These are phyloP conservation scores for Phenacoccus solenopsis DNA, from an alignment of 1,140 invertebrate genomes.

Conservation along the genomic window DNA sequence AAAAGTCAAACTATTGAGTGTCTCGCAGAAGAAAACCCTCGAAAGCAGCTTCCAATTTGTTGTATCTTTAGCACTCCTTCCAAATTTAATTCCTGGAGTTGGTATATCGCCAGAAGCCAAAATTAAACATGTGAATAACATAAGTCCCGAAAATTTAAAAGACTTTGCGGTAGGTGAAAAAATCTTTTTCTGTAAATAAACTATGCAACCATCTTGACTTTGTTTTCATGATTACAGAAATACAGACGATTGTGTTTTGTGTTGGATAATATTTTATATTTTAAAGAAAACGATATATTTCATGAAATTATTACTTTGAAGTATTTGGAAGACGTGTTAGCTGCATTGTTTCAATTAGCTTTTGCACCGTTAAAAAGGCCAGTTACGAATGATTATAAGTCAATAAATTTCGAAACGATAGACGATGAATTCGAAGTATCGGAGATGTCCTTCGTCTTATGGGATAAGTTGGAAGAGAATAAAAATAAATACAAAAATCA, in stretches of 20 bases:
- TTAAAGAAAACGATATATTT: constrained; percentile 33
- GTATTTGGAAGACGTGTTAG: constrained; percentile 41
- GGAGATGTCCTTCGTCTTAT: not conserved
- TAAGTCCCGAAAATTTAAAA: not conserved
- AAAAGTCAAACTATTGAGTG: constrained; percentile 30
- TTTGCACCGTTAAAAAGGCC: constrained; percentile 51
- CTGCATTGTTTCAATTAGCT: constrained; percentile 52
- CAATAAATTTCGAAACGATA: not conserved
- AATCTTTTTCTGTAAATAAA: constrained; percentile 11
- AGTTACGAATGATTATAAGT: not conserved
- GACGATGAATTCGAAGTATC: not conserved
- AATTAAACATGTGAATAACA: constrained; percentile 25
- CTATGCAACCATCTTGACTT: constrained; percentile 18
- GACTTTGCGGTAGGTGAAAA: constrained; percentile 7
- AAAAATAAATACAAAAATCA: constrained; percentile 39
- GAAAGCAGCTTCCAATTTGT: constrained; percentile 41
- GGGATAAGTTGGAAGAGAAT: constrained; percentile 34
- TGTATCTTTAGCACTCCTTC: constrained; percentile 47
- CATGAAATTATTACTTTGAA: constrained; percentile 33
- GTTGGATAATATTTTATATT: constrained; percentile 31
- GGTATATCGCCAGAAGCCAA: constrained; percentile 37
- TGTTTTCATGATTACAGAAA: constrained; percentile 32
- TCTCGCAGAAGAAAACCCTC: constrained; percentile 33
- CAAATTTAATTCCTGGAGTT: constrained; percentile 48
- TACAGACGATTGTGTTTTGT: constrained; percentile 32